Evolutionary conservation across 2,888 invertebrate species (phyloP), one percentile per base, ranked within the genome.

Genomic region (Acrobasis consociella): DNA sequence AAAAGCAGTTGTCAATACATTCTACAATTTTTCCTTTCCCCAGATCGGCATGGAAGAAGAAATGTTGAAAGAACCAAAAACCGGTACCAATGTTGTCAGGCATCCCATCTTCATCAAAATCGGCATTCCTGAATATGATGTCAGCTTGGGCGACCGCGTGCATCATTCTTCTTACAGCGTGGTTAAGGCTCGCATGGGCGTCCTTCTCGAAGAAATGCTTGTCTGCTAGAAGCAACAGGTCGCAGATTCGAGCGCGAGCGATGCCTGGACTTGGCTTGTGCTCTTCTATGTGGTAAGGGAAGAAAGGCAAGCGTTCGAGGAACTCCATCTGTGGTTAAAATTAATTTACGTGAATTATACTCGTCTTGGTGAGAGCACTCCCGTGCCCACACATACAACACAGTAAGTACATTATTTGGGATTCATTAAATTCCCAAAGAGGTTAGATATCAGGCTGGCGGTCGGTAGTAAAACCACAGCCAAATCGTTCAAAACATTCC

Each of bases 131-230:
- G 66, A 93, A 93, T 64, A 94, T 89, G 5, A 93, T 82, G 69
- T 94, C 93, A 1, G 93, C 93, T 66, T 93, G 93, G 1, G 93
- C 89, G 1, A 93, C 83, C 0, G 93, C 87, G 17, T 91, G 88
- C 71, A 93, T 83, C 85, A 93, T 89, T 51, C 91, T 78, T 37
- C 83, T 72, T 0, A 93, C 87, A 1, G 87, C 93, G 7, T 87
- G 87, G 60, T 84, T 85, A 9, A 91, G 73, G 65, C 91, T 91
- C 5, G 87, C 83, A 65, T 91, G 86, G 52, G 91, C 93, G 17
- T 93, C 87, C 62, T 82, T 83, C 46, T 82, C 83, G 64, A 82
- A 86, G 77, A 93, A 94, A 66, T 89, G 86, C 72, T 87, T 85
- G 64, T 94, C 94, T 38, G 93, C 88, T 15, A 93, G 70, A 0